A percentile compares a stretch with the other conserved stretches of the same genome.
Conservation (phyloP, 1,140 invertebrate species). For the Trinorchestia longiramus region DNA sequence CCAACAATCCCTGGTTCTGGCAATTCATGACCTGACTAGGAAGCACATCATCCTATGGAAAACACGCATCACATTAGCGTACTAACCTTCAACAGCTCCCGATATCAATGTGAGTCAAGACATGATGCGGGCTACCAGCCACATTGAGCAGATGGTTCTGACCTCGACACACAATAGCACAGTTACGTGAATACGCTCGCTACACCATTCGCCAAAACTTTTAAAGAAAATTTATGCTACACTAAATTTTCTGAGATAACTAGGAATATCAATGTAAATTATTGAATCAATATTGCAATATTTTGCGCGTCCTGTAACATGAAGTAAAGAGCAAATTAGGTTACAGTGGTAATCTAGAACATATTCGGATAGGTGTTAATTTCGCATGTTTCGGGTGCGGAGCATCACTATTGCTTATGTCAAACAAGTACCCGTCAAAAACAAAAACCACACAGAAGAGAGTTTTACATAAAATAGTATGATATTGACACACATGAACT, state of each 20-base stretch:
- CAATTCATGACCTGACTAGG: not conserved
- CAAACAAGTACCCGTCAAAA: too few species aligned
- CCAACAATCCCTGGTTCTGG: not conserved
- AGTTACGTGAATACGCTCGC: not conserved
- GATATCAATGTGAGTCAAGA: not conserved
- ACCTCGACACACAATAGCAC: not conserved
- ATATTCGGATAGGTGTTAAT: too few species aligned
- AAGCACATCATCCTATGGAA: not conserved
- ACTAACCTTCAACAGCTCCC: not conserved
- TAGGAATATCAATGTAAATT: too few species aligned
- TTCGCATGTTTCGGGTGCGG: too few species aligned
- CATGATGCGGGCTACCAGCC: not conserved
- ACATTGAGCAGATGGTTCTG: not conserved
- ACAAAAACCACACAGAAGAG: too few species aligned
- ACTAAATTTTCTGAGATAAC: not conserved
- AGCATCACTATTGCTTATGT: too few species aligned
- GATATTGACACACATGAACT: too few species aligned
- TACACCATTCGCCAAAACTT: not conserved
- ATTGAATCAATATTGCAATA: too few species aligned
- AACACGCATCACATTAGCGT: not conserved
- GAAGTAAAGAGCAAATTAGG: too few species aligned
- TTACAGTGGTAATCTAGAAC: too few species aligned
- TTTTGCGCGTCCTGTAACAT: too few species aligned
- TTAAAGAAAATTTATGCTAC: not conserved
- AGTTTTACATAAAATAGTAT: too few species aligned